Conservation (phyloP, 2,113 vertebrate genomes). For the Nannobrachium achirus region DNA sequence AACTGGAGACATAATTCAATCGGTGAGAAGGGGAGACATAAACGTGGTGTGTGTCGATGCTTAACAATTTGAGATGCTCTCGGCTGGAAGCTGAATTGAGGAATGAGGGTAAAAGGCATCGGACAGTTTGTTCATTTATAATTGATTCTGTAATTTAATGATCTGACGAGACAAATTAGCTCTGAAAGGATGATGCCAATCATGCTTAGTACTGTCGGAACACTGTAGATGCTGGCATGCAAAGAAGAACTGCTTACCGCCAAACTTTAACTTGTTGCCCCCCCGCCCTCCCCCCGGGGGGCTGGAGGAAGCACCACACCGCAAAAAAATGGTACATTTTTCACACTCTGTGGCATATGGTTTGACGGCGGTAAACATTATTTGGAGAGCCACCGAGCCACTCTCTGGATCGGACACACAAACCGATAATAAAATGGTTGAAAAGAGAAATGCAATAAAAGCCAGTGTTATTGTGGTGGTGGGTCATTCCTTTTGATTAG, state of each 20-base stretch:
- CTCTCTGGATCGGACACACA: too few species aligned
- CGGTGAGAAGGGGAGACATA: neutral
- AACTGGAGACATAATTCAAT: neutral
- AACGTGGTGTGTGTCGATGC: neutral
- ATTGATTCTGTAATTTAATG: slow-evolving; percentile 30
- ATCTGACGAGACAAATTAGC: slow-evolving; percentile 35
- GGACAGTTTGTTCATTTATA: slow-evolving; percentile 47
- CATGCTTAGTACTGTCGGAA: slow-evolving; percentile 37
- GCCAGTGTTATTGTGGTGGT: too few species aligned
- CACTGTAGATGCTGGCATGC: slow-evolving; percentile 46
- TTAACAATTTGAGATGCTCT: neutral
- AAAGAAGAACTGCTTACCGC: slow-evolving; percentile 48
- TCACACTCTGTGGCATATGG: too few species aligned
- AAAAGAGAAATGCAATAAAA: too few species aligned
- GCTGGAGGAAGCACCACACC: too few species aligned
- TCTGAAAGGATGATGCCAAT: slow-evolving; percentile 37
- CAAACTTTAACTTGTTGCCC: slow-evolving; percentile 1
- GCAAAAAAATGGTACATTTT: too few species aligned
- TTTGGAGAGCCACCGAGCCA: too few species aligned
- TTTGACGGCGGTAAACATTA: too few species aligned
- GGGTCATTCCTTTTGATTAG: too few species aligned
- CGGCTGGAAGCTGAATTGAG: slow-evolving; percentile 10
- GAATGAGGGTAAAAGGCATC: slow-evolving; percentile 4
- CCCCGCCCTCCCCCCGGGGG: too few species aligned
- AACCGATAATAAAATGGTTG: too few species aligned